Evolutionary conservation across 2,113 vertebrate genomes (phyloP), one percentile per base, ranked within the genome.

Genomic region (Nothoprocta perdicaria): DNA sequence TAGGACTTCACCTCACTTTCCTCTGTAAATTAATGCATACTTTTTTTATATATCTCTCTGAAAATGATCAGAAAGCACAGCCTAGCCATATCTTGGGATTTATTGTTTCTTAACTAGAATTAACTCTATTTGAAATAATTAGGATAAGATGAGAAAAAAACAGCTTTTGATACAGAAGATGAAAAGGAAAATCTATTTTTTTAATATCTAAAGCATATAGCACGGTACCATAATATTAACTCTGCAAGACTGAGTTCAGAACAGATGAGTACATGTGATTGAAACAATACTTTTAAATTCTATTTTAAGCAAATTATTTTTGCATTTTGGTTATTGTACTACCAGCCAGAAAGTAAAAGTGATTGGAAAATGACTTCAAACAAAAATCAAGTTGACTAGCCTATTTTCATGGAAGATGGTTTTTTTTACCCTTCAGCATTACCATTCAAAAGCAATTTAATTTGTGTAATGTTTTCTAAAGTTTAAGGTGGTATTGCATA

Each of bases 341-440:
- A 4, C 17, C 27, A 90, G 9, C 1, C n/a, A 77, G 46, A 71
- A 92, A 83, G 43, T 63, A 50, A 63, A 63, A 83, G 21, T 27
- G 21, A 69, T 45, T 74, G 40, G 45, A 55, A 90, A 92, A 82
- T 6, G 1, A n/a, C 40, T 86, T 86, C 3, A 55, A 90, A 84
- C 13, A 88, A 84, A 84, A 92, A 27, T 82, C 43, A 76, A 43
- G 33, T 26, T 77, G 38, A 71, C n/a, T 77, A 69, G 10, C 19
- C 33, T 74, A 4, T 53, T 82, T 90, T 74, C 38, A 9, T 21
- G 10, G 50, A 93, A 86, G 9, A 43, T 35, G 6, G 18, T 11
- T 22, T 11, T 79, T 86, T 90, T 79, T 80, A 73, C 45, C 24
- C 73, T 82, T 84, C 78, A 85, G 38, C 31, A 57, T 80, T 90